A percentile compares a stretch with the other conserved stretches of the same genome.
Evolutionary conservation across 2,113 vertebrate species (phyloP).

Genomic region (Pseudorectes ferrugineus): DNA sequence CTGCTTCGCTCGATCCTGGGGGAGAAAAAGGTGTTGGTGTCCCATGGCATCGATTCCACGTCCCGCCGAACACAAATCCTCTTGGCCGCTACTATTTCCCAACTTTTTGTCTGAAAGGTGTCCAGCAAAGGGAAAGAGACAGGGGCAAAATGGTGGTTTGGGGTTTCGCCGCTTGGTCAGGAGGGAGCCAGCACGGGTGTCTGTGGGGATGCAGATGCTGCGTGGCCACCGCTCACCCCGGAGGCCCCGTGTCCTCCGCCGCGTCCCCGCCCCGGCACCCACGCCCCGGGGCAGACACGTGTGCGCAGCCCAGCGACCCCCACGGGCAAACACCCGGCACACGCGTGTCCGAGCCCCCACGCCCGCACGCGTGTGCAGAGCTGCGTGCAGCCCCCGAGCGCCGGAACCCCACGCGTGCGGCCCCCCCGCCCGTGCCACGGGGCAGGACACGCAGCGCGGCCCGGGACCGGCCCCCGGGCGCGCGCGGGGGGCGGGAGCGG

Average conservation of each 20-base stretch:
- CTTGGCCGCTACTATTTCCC: neutral
- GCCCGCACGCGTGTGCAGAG: neutral
- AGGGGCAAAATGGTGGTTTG: neutral
- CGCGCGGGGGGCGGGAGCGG: too few relatives aligned
- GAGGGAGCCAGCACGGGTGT: rapidly evolving
- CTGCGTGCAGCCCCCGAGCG: neutral
- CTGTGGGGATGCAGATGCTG: rapidly evolving
- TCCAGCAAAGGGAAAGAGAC: neutral
- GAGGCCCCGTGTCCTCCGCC: neutral
- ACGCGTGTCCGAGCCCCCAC: neutral
- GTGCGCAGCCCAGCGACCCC: neutral
- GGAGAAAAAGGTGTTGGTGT: neutral
- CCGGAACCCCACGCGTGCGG: neutral
- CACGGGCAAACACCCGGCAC: neutral
- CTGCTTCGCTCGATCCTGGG: neutral
- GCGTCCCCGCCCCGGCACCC: neutral
- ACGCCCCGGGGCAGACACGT: neutral
- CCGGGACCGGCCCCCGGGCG: neutral
- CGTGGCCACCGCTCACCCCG: rapidly evolving
- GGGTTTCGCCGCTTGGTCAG: neutral
- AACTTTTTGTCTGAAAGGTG: neutral
- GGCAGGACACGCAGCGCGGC: neutral
- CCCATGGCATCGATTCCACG: rapidly evolving
- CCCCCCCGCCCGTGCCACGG: neutral
- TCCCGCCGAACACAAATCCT: neutral